Evolutionary conservation across 2,113 vertebrate genomes (phyloP).

Genomic region (Trematomus loennbergii): DNA sequence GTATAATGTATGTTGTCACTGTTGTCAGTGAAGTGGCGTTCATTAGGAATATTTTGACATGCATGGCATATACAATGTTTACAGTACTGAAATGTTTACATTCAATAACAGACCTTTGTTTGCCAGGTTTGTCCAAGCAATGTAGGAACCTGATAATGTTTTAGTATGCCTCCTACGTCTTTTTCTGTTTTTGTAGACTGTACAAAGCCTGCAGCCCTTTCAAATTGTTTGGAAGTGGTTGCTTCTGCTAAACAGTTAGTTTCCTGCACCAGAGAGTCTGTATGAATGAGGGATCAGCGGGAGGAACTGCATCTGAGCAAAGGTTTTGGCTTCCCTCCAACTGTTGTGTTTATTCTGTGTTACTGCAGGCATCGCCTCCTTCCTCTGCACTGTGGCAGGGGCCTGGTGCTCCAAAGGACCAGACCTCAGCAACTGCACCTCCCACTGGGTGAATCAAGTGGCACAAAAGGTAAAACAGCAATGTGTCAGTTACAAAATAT

Average conservation of each 20-base stretch:
- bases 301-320: conserved; percentile 44
- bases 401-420: conserved; percentile 94
- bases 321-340: conserved; percentile 53
- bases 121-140: conserved; percentile 16
- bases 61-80: conserved; percentile 11
- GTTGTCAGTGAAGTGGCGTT: conserved; percentile 37
- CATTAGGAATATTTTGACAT: conserved; percentile 31
- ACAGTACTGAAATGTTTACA: conserved; percentile 21
- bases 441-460: conserved; percentile 98
- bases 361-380: conserved; percentile 92
- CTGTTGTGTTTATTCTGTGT: conserved; percentile 81
- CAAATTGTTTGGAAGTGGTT: conserved; percentile 54
- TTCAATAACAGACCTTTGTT: conserved; percentile 1
- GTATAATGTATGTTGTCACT: not conserved
- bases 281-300: conserved; percentile 64
- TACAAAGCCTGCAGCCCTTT: conserved; percentile 46
- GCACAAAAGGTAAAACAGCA: conserved; percentile 92
- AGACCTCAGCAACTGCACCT: conserved; percentile 99
- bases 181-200: not conserved
- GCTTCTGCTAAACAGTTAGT: conserved; percentile 36
- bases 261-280: conserved; percentile 26
- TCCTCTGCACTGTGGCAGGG: conserved; percentile 91
- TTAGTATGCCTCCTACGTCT: not conserved
- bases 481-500: conserved; percentile 29
- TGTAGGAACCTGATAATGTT: conserved; percentile 28